A percentile compares a stretch with the other conserved stretches of the same genome.
Conservation (phyloP, 1,140 invertebrate genomes). For the Magallana gigas region DNA sequence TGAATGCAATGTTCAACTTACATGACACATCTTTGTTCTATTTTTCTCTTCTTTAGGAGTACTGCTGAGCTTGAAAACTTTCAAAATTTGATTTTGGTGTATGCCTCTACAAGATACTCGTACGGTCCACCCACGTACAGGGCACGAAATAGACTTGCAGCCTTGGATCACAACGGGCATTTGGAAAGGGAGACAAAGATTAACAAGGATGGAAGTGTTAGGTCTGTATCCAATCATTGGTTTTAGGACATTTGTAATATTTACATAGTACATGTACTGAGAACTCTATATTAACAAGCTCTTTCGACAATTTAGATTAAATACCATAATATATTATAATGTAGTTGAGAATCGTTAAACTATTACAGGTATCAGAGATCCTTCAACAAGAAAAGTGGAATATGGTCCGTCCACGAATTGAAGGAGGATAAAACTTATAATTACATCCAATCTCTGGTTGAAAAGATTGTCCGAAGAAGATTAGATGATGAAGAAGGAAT, state of each 20-base stretch:
- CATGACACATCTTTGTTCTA: too few species aligned
- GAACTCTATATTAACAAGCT: too few species aligned
- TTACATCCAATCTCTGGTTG: conserved; percentile 7
- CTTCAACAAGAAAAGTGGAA: conserved; percentile 24
- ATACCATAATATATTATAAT: too few species aligned
- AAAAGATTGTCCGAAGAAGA: not conserved
- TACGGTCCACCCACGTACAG: not conserved
- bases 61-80: not conserved
- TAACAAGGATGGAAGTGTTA: too few species aligned
- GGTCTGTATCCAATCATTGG: too few species aligned
- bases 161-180: not conserved
- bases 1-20: too few species aligned
- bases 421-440: conserved; percentile 12
- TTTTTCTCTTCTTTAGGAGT: not conserved
- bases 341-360: too few species aligned
- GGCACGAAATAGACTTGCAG: not conserved
- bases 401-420: conserved; percentile 21
- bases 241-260: too few species aligned
- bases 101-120: not conserved
- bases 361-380: not conserved
- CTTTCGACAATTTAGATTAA: too few species aligned
- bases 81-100: not conserved
- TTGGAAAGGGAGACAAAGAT: not conserved
- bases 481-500: conserved; percentile 42
- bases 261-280: too few species aligned